Base-by-base conservation (phyloP, 2,113 vertebrate species). In the Mormyrus lacerda region DNA sequence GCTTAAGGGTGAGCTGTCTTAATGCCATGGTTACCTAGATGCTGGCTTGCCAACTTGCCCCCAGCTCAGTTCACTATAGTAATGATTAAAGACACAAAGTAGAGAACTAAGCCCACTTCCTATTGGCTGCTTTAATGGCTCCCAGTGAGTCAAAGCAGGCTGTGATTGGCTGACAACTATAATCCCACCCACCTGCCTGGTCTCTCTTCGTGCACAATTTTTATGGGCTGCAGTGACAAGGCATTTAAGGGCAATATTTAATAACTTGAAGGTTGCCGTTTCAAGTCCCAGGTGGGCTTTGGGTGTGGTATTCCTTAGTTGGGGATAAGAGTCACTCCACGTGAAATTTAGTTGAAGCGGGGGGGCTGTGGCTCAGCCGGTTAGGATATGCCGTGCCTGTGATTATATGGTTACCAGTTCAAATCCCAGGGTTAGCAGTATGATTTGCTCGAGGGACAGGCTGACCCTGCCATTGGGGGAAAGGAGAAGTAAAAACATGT, bases 1-100 rank as follows among this genome's bases (percentile, higher is more conserved):
- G 93, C 95, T 97, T 90, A 96, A 95, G 96, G 97, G 97, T 97
- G 10, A 15, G 93, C 53, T 13, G 11, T 3, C 21, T 3, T 9
- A 10, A 45, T 84, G 7, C 82, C 44, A n/a, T 24, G 82, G 21
- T 47, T 47, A 24, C 82, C 21, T 47, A 24, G 21, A 47, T 84
- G 82, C 45, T 8, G 4, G 21, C 21, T 10, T 90, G 47, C 21
- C 10, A 31, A 24, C 3, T 1, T n/a, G 51, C 51, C 24, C n/a
- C 27, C 21, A 47, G 61, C 44, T 51, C 24, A 53, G 48, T 31
- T 86, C 1, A 1, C 85, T 84, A 47, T n/a, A 47, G 9, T 44
- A 11, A 21, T 45, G 82, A 45, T 84, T 44, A 45, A 47, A 84
- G 45, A 47, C 35, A 0, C n/a, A 1, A 79, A 79, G 2, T 79